phyloP scores from a whole-genome alignment of 2,888 invertebrate genomes.

The Hypercompe scribonia region DNA sequence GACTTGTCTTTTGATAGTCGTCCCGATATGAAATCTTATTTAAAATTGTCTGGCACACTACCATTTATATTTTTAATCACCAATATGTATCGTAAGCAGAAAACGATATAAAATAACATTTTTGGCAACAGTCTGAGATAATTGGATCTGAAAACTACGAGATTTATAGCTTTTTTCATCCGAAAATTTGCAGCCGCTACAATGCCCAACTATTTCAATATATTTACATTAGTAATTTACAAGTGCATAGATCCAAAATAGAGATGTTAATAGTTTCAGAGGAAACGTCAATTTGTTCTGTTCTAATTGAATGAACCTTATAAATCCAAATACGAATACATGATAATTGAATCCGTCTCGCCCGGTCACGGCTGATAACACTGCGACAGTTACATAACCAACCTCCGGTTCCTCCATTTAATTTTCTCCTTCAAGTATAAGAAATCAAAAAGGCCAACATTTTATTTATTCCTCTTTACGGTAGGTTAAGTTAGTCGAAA shows the following conservation, averaged over 20 bases:
- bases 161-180: conserved; percentile 36
- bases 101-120: conserved; percentile 17
- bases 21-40: too few species aligned
- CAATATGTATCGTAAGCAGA: background rate
- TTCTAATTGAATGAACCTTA: background rate
- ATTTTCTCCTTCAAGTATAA: conserved; percentile 2
- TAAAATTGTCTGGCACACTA: too few species aligned
- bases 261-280: background rate
- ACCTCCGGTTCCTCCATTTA: conserved; percentile 12
- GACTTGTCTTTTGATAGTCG: too few species aligned
- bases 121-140: conserved; percentile 52
- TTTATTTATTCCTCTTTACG: background rate
- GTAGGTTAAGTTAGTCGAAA: background rate
- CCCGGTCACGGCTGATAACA: background rate
- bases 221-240: background rate
- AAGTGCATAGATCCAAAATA: background rate
- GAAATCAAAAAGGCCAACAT: background rate
- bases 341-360: background rate
- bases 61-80: background rate
- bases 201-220: conserved; percentile 30
- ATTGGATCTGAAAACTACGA: conserved; percentile 39
- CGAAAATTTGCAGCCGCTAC: conserved; percentile 31
- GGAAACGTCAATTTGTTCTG: background rate
- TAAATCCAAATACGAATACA: background rate
- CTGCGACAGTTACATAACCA: conserved; percentile 13